Evolutionary conservation across 2,113 vertebrate genomes (phyloP).

Genomic region (Bubo bubo): DNA sequence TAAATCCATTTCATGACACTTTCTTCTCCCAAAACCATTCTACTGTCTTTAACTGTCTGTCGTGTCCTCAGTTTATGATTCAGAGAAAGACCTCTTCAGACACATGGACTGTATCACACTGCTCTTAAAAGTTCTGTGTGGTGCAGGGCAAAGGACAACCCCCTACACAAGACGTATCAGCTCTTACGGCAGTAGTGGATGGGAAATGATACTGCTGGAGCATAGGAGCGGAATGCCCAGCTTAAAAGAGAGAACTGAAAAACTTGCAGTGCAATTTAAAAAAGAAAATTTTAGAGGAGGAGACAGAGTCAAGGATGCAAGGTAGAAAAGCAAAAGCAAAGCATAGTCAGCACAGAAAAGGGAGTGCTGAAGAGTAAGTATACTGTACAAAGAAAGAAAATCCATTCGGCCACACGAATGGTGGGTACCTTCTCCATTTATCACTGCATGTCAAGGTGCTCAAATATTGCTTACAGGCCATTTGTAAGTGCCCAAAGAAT

Average conservation of each 20-base stretch:
- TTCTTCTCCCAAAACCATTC: neutral
- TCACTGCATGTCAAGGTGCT: neutral
- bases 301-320: neutral
- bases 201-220: neutral
- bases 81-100: neutral
- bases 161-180: neutral
- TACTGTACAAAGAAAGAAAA: neutral
- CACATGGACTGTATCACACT: neutral
- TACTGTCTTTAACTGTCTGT: neutral
- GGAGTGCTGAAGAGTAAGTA: neutral
- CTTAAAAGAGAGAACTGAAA: neutral
- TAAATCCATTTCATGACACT: neutral
- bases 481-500: neutral
- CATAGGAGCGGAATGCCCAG: neutral
- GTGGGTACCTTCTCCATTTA: neutral
- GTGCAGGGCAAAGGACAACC: neutral
- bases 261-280: neutral
- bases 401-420: no score
- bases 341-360: neutral
- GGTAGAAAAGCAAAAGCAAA: neutral
- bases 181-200: fast-evolving
- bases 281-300: neutral
- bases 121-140: neutral
- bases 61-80: neutral
- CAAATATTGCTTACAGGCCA: neutral